These are phyloP conservation scores for Motacilla alba DNA, from an alignment of 2,113 vertebrate species.

Conservation along the genomic window DNA sequence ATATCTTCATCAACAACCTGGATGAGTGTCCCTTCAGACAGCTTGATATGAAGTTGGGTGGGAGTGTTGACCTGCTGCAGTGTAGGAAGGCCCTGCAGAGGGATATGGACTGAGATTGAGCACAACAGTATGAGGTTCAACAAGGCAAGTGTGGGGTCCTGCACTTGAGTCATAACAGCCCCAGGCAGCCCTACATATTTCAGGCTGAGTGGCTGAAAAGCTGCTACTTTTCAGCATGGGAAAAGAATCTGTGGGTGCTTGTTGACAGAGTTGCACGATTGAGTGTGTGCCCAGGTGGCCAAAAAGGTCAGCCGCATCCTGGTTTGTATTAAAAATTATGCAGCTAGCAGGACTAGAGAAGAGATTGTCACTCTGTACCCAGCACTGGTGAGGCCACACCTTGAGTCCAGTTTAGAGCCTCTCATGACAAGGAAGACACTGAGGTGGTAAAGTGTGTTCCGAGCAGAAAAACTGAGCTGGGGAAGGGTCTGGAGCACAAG, in stretches of 20 bases:
- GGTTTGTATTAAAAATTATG: neutral
- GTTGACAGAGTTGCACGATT: accelerated
- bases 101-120: neutral
- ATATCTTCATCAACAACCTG: neutral
- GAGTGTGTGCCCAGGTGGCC: neutral
- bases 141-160: too few relatives aligned
- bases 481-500: too few relatives aligned
- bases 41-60: neutral
- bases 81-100: neutral
- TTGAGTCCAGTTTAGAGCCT: neutral
- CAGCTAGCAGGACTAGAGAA: neutral
- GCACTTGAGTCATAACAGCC: neutral
- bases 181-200: neutral
- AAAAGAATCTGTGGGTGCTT: accelerated
- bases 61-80: neutral
- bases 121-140: neutral
- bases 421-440: neutral
- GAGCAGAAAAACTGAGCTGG: neutral
- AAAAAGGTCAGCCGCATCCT: neutral
- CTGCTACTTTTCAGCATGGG: neutral
- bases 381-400: neutral
- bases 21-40: neutral
- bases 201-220: neutral
- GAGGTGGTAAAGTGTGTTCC: neutral
- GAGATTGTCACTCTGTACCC: neutral